These are phyloP conservation scores for Diploscapter pachys DNA, from an alignment of 1,140 invertebrate genomes.

Conservation along the genomic window DNA sequence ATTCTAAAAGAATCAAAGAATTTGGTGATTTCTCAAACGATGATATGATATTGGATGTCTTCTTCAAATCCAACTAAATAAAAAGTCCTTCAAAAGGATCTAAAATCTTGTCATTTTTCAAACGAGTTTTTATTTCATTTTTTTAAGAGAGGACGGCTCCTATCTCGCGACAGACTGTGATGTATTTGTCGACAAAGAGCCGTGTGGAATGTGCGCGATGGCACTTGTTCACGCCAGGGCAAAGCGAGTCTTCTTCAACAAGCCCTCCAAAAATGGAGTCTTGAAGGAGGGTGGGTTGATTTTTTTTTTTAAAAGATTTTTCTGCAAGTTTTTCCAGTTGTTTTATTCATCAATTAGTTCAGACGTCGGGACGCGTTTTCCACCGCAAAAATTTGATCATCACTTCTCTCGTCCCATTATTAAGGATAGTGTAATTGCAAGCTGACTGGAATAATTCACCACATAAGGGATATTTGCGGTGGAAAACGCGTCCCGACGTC, in stretches of 20 bases:
- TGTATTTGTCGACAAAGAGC: slow-evolving; percentile 2
- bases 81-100: too few relatives aligned
- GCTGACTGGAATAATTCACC: not conserved
- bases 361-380: not conserved
- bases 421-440: not conserved
- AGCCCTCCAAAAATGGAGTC: slow-evolving; percentile 6
- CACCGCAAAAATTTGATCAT: not conserved
- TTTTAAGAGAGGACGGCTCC: not conserved
- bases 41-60: too few relatives aligned
- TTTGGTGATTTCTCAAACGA: too few relatives aligned
- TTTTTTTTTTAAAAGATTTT: not conserved
- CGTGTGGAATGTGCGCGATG: slow-evolving; percentile 18
- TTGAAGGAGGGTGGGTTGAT: too few relatives aligned
- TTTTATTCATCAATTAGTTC: not conserved
- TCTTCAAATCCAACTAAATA: too few relatives aligned
- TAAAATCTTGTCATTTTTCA: too few relatives aligned
- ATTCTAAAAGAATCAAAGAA: too few relatives aligned
- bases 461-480: not conserved
- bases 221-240: slow-evolving; percentile 9
- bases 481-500: too few relatives aligned
- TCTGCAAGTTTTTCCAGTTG: not conserved
- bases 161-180: slow-evolving; percentile 17
- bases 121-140: too few relatives aligned
- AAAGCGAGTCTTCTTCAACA: slow-evolving; percentile 6
- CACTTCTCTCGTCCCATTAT: not conserved